These are phyloP conservation scores for Salvator merianae DNA, from an alignment of 2,113 vertebrate species.

Conservation along the genomic window DNA sequence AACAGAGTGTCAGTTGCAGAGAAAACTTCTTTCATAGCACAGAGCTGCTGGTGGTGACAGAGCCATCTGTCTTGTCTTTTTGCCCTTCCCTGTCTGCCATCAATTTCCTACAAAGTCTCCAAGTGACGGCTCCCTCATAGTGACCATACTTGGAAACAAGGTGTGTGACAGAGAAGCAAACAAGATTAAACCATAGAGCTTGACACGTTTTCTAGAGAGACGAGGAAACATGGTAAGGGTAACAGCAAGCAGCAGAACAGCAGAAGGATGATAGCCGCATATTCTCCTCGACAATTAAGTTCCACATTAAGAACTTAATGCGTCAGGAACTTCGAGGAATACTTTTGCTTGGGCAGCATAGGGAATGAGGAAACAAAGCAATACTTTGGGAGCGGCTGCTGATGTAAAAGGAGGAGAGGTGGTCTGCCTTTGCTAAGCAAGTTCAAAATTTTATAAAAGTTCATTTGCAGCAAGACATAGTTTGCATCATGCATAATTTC, in stretches of 20 bases:
- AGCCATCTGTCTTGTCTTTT: conserved; percentile 90
- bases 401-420: conserved; percentile 49
- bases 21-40: conserved; percentile 67
- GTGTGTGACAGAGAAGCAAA: conserved; percentile 70
- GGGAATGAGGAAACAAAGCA: conserved; percentile 35
- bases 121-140: conserved; percentile 87
- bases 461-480: not conserved
- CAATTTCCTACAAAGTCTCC: conserved; percentile 88
- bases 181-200: conserved; percentile 55
- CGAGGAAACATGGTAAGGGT: conserved; percentile 52
- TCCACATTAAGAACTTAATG: conserved; percentile 44
- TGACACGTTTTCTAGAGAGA: conserved; percentile 18
- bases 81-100: conserved; percentile 90
- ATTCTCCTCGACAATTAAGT: conserved; percentile 20
- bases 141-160: conserved; percentile 91
- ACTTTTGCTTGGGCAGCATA: not conserved
- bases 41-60: conserved; percentile 82
- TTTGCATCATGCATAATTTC: not conserved
- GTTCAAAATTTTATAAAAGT: not conserved
- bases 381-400: conserved; percentile 55
- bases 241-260: conserved; percentile 27
- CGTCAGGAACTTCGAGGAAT: conserved; percentile 26
- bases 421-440: conserved; percentile 43
- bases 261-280: conserved; percentile 56
- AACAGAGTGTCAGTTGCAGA: conserved; percentile 69